Base-by-base conservation (phyloP, 1,140 invertebrate genomes). In the Drosophila parabipectinata region DNA sequence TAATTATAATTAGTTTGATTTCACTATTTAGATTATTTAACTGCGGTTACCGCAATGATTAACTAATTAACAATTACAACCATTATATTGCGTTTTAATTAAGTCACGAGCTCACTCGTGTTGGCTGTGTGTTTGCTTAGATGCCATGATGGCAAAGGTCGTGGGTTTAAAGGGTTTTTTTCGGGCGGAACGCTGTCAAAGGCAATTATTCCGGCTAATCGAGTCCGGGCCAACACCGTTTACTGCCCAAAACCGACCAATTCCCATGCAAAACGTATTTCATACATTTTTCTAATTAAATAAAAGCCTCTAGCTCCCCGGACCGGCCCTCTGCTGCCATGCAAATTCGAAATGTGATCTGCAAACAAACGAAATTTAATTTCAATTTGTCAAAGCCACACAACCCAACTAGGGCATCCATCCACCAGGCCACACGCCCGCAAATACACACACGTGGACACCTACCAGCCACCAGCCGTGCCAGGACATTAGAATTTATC, bases 1-100 rank as follows among this genome's bases (percentile, higher is more conserved):
- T 80, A 84, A 84, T 77, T 84, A 74, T 85, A 85, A 87, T 85
- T 87, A 82, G 74, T 81, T 48, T 60, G 61, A 57, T 78, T 87
- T 75, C 51, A 75, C 64, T 57, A 78, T 67, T 68, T 82, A 26
- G 62, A 45, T 53, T 44, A 68, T 78, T 81, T 52, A 59, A 48
- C 62, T 76, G 59, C 39, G 53, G 32, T 56, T 30, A 64, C 66
- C 58, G 61, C 63, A 68, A 51, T 76, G 54, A 77, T 74, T 81
- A 77, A 77, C 60, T 71, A 69, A 81, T 81, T 84, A 84, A 73
- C 56, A 55, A 51, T 51, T 32, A 55, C 80, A 85, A 73, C 56
- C 50, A 51, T 51, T 32, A 50, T 53, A 9, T 76, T 56, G 63
- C 39, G 15, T 39, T 32, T 48, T 69, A 69, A 69, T 69, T 68